Conservation (phyloP, 2,797 vertebrate genomes). For the Cossypha heuglini region DNA sequence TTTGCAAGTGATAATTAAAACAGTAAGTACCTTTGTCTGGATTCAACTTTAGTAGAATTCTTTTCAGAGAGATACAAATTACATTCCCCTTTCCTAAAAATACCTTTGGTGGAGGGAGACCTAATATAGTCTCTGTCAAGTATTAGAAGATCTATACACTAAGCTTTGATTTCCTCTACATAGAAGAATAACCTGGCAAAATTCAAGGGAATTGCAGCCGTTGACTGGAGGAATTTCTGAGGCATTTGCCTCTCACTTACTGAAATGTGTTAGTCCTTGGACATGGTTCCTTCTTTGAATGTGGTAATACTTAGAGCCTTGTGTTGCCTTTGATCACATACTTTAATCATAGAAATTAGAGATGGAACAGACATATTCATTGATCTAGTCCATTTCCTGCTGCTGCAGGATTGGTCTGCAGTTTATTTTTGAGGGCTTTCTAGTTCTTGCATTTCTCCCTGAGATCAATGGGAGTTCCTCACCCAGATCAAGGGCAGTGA, state of each 20-base stretch:
- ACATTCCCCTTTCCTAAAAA: conserved; percentile 6
- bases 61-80: conserved; percentile 34
- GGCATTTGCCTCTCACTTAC: conserved; percentile 64
- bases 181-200: conserved; percentile 25
- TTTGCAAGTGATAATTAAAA: conserved; percentile 48
- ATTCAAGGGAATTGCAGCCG: not conserved
- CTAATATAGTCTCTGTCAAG: not conserved
- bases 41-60: conserved; percentile 31
- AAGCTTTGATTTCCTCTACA: conserved; percentile 36
- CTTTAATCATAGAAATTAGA: conserved; percentile 73
- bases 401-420: not conserved
- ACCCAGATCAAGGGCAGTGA: conserved; percentile 26
- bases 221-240: conserved; percentile 55
- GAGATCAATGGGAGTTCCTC: conserved; percentile 38
- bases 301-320: conserved; percentile 69
- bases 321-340: conserved; percentile 65
- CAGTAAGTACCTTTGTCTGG: conserved; percentile 53
- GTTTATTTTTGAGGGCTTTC: conserved; percentile 44
- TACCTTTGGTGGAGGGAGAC: not conserved
- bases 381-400: conserved; percentile 65
- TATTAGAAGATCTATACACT: not conserved
- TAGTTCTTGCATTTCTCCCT: conserved; percentile 28
- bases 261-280: conserved; percentile 69
- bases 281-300: conserved; percentile 60
- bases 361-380: conserved; percentile 65